A percentile compares a stretch with the other conserved stretches of the same genome.
These are phyloP conservation scores for Chionodraco myersi DNA, from an alignment of 2,113 vertebrate genomes.

Conservation along the genomic window DNA sequence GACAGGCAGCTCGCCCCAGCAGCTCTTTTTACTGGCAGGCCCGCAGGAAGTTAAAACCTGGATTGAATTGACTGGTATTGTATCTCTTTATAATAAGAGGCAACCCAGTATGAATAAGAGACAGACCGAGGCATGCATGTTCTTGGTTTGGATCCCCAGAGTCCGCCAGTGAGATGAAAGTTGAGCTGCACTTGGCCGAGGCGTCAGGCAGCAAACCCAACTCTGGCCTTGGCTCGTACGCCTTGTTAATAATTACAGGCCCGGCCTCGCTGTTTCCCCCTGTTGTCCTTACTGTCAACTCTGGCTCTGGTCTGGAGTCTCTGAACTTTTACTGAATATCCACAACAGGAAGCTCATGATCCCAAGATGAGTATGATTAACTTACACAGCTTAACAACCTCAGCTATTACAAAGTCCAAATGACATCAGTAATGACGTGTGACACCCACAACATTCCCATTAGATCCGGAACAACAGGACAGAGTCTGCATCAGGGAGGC, in stretches of 20 bases:
- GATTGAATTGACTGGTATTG: constrained; percentile 37
- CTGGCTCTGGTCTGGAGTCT: constrained; percentile 42
- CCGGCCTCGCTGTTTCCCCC: constrained; percentile 36
- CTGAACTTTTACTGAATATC: constrained; percentile 30
- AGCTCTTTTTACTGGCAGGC: constrained; percentile 65
- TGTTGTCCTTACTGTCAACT: constrained; percentile 19
- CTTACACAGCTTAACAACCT: constrained; percentile 5
- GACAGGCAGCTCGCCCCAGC: constrained; percentile 47
- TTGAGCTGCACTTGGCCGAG: constrained; percentile 48
- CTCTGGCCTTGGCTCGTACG: constrained; percentile 41
- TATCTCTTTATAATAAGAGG: constrained; percentile 44
- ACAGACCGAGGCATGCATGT: constrained; percentile 30
- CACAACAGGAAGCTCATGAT: constrained; percentile 40
- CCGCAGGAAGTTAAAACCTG: constrained; percentile 61
- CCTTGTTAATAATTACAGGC: constrained; percentile 56
- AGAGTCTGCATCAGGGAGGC: constrained; percentile 20
- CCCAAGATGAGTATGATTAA: constrained; percentile 29
- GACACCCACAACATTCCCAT: constrained; percentile 48
- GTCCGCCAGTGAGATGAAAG: constrained; percentile 58
- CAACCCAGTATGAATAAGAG: constrained; percentile 36
- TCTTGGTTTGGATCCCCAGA: constrained; percentile 36
- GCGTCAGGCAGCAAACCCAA: constrained; percentile 39
- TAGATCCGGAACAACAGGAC: constrained; percentile 10
- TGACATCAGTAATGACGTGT: constrained; percentile 59
- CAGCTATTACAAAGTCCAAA: constrained; percentile 39